Percentiles rank a stretch among this genome's conserved stretches.
Evolutionary conservation across 1,140 invertebrate species (phyloP).

Genomic region (Macrocentrus cingulum): DNA sequence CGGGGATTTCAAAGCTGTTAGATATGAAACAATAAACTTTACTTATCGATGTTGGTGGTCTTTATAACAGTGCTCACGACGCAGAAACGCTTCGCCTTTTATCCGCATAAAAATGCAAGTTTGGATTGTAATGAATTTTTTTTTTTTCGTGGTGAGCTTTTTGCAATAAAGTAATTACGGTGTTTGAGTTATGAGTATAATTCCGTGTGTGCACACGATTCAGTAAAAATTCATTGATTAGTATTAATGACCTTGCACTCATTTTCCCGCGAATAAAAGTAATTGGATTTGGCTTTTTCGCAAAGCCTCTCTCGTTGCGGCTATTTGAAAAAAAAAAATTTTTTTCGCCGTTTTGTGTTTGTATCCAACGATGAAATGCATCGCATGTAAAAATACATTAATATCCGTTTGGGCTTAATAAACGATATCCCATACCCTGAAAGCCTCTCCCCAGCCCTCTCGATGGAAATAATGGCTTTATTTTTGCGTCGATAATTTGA

Average conservation of each 20-base stretch:
- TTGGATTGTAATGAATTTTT: conserved; percentile 14
- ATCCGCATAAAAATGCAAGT: conserved; percentile 42
- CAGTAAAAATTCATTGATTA: conserved; percentile 54
- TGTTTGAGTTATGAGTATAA: conserved; percentile 58
- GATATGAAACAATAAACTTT: conserved; percentile 60
- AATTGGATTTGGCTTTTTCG: conserved; percentile 60
- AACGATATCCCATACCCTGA: conserved; percentile 51
- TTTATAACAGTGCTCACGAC: conserved; percentile 52
- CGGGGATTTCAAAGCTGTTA: conserved; percentile 33
- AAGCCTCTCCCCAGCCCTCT: conserved; percentile 49
- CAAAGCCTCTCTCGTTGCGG: conserved; percentile 38
- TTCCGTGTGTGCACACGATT: conserved; percentile 44
- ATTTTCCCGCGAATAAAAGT: conserved; percentile 62
- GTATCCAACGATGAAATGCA: too few relatives aligned
- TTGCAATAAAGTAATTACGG: conserved; percentile 60
- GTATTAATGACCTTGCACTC: conserved; percentile 62
- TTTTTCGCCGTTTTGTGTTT: not conserved
- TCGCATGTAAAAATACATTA: conserved; percentile 60
- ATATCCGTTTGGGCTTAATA: conserved; percentile 61
- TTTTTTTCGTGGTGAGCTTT: conserved; percentile 36
- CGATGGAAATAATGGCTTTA: conserved; percentile 59
- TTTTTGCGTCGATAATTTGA: conserved; percentile 54
- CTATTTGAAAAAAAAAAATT: too few relatives aligned
- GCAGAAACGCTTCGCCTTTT: conserved; percentile 27
- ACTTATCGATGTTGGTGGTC: conserved; percentile 54